Evolutionary conservation across 2,888 invertebrate species (phyloP).

Genomic region (Protula sp.): DNA sequence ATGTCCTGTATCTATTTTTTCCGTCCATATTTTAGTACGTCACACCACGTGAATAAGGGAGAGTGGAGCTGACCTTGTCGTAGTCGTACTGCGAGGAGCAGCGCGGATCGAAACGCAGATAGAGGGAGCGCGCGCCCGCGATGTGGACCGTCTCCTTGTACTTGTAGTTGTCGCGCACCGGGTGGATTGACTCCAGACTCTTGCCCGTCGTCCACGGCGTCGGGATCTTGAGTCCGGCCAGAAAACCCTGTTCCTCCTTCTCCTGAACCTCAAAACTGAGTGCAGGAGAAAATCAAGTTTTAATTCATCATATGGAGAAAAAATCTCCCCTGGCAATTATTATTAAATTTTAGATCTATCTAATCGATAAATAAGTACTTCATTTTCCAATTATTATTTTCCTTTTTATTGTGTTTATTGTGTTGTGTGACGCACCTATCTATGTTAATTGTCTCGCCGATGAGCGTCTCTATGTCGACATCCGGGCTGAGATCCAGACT

Average conservation of each 20-base stretch:
- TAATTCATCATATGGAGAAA: background rate
- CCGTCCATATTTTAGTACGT: no score
- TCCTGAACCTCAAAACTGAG: constrained; percentile 24
- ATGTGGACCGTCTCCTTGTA: constrained; percentile 53
- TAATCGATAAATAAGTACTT: no score
- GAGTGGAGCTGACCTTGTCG: constrained; percentile 54
- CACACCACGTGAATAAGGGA: no score
- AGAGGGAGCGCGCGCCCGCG: constrained; percentile 51
- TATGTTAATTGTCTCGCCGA: constrained; percentile 35
- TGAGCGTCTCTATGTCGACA: constrained; percentile 40
- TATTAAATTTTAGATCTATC: no score
- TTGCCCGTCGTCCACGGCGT: constrained; percentile 54
- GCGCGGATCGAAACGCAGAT: constrained; percentile 48
- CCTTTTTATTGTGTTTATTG: no score
- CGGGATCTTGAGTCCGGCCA: constrained; percentile 48
- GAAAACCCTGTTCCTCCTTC: constrained; percentile 45
- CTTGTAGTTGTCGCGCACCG: constrained; percentile 53
- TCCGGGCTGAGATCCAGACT: constrained; percentile 24
- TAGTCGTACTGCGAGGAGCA: constrained; percentile 55
- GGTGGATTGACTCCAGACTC: constrained; percentile 51
- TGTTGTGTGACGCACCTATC: constrained; percentile 38
- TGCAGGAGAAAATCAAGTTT: background rate
- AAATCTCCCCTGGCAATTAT: background rate
- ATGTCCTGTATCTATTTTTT: no score
- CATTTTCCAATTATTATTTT: no score